Percentiles rank a stretch among this genome's conserved stretches.
Evolutionary conservation across 2,113 vertebrate species (phyloP).

Genomic region (Camelus dromedarius): DNA sequence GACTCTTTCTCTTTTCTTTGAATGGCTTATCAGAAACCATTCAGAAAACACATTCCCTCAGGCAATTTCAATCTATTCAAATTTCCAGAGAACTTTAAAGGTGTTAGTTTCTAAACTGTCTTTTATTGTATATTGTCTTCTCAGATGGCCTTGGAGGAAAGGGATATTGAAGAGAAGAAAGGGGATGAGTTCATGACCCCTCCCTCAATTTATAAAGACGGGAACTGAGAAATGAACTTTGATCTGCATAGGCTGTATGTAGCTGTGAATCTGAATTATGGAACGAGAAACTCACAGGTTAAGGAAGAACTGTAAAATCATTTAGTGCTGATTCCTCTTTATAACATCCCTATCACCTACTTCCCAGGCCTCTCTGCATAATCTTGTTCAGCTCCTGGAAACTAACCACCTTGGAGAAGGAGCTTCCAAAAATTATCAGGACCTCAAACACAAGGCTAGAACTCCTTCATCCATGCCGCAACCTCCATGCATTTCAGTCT

Average conservation of each 20-base stretch:
- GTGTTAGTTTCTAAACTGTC: conserved; percentile 44
- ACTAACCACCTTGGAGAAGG: neutral
- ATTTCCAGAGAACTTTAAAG: conserved; percentile 63
- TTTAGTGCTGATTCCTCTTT: neutral
- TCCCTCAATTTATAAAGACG: neutral
- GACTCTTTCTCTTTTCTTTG: conserved; percentile 64
- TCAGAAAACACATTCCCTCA: conserved; percentile 70
- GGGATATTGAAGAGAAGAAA: conserved; percentile 18
- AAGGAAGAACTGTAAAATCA: conserved; percentile 4
- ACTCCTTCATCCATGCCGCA: neutral
- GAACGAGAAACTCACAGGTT: neutral
- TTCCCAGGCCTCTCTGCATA: neutral
- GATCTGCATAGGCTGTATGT: neutral
- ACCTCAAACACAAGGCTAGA: neutral
- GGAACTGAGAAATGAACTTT: conserved; percentile 28
- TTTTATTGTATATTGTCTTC: conserved; percentile 3
- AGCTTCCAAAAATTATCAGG: neutral
- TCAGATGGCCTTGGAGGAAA: conserved; percentile 15
- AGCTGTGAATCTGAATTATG: conserved; percentile 5
- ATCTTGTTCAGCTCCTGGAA: neutral
- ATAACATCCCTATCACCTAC: neutral
- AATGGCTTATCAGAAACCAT: conserved; percentile 69
- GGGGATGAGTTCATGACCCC: neutral
- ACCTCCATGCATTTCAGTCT: neutral
- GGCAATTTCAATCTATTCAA: conserved; percentile 70